A percentile compares a stretch with the other conserved stretches of the same genome.
phyloP scores from a whole-genome alignment of 1,140 invertebrate genomes.

The Zaprionus taronus region DNA sequence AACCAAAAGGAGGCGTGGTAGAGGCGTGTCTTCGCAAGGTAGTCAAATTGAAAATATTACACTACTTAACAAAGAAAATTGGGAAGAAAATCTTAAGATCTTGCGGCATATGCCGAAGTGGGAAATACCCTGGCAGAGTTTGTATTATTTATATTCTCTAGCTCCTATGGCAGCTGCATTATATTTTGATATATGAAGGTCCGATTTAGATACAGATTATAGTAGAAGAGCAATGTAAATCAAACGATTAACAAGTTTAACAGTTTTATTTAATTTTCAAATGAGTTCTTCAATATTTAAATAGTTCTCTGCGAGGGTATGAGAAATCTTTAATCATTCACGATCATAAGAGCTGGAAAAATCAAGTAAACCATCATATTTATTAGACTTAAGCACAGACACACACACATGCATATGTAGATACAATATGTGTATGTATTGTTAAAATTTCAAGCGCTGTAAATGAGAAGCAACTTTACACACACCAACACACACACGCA shows the following conservation, averaged over 20 bases:
- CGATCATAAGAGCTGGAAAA: not conserved
- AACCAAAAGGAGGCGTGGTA: constrained; percentile 31
- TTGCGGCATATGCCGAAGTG: constrained; percentile 21
- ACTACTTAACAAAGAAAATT: constrained; percentile 13
- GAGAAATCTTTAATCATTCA: not conserved
- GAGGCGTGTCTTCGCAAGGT: constrained; percentile 16
- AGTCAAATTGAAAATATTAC: constrained; percentile 72
- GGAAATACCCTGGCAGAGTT: constrained; percentile 21
- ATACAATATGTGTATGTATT: constrained; percentile 34
- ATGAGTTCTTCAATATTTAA: not conserved
- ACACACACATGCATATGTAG: constrained; percentile 13
- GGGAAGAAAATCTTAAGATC: not conserved
- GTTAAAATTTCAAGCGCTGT: constrained; percentile 66
- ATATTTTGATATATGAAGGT: not conserved
- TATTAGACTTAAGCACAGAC: constrained; percentile 60
- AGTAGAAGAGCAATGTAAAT: not conserved
- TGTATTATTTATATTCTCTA: not conserved
- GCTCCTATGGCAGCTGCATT: constrained; percentile 1
- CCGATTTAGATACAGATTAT: not conserved
- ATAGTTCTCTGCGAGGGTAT: constrained; percentile 15
- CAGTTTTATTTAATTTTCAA: not conserved
- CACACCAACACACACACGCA: constrained; percentile 23
- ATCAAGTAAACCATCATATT: constrained; percentile 56
- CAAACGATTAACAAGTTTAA: not conserved
- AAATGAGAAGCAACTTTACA: constrained; percentile 61